Base-by-base conservation (phyloP, 1,140 invertebrate genomes). In the Drosophila tropicalis region DNA sequence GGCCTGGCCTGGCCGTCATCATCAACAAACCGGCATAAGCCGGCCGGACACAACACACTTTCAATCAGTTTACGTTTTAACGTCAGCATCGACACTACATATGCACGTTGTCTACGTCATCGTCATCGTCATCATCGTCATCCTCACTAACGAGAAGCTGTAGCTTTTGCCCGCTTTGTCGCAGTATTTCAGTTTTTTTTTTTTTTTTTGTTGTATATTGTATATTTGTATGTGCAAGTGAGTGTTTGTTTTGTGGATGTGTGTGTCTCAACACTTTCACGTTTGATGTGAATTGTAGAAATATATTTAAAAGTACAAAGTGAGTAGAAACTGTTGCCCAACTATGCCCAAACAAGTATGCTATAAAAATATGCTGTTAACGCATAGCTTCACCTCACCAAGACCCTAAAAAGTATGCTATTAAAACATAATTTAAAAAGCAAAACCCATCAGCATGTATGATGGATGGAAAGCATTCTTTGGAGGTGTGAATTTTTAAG, bases 21-120 rank as follows among this genome's bases (percentile, higher is more conserved):
- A 84, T 51, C 44, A 51, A 51, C 44, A 51, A 51, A 22, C 44
- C 44, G 44, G 44, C 44, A 51, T 22, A 51, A 51, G 44, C 44
- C 44, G 44, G 44, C 44, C 44, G 44, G 44, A 51, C 44, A 51
- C 44, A 85, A 86, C 79, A 80, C 83, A 87, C 83, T 87, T 86
- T 87, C 84, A 89, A 87, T 87, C 83, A 87, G 83, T 87, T 87
- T 87, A 89, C 72, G 81, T 87, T 89, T 77, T 66, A 83, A 63
- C 83, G 84, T 79, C 83, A 89, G 41, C 72, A 81, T 51, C 80
- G 76, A 89, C 83, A 87, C 83, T 87, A 51, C 44, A 51, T 51
- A 51, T 51, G 44, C 44, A 51, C 19, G 44, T 51, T 51, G 44
- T 51, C 44, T 51, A 87, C 83, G 84, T 83, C 72, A 77, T 77